Percentiles rank a stretch among this genome's conserved stretches.
Conservation (phyloP, 2,888 invertebrate genomes). For the Sarcophaga carnaria region DNA sequence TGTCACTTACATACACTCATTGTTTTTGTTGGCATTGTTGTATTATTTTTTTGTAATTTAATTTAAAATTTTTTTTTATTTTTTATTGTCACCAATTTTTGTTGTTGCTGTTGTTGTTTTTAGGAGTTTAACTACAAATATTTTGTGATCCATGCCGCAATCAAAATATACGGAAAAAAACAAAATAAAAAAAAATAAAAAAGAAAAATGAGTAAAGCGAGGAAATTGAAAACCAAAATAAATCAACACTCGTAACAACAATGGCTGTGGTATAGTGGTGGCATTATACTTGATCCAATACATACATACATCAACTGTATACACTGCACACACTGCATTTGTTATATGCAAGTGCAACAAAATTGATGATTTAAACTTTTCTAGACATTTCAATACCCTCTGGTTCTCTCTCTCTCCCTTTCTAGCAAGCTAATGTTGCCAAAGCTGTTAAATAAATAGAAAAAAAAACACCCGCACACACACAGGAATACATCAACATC, state of each 20-base stretch:
- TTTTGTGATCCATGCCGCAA: conserved; percentile 61
- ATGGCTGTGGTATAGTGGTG: background rate
- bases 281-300: background rate
- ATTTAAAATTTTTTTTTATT: conserved; percentile 50
- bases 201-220: background rate
- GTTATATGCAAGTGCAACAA: conserved; percentile 5
- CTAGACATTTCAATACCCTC: background rate
- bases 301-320: conserved; percentile 1
- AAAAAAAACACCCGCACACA: background rate
- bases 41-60: conserved; percentile 43
- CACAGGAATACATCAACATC: background rate
- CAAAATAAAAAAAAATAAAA: conserved; percentile 2
- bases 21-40: background rate
- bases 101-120: background rate
- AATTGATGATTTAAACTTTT: conserved; percentile 49
- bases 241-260: conserved; percentile 29
- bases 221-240: conserved; percentile 12
- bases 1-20: background rate
- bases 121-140: conserved; percentile 28
- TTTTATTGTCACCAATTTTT: background rate
- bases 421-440: conserved; percentile 6
- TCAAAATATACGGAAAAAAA: conserved; percentile 19
- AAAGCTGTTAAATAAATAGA: conserved; percentile 45
- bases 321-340: background rate
- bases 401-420: background rate